These are phyloP conservation scores for Andricus curvator DNA, from an alignment of 2,888 invertebrate genomes.

Conservation along the genomic window DNA sequence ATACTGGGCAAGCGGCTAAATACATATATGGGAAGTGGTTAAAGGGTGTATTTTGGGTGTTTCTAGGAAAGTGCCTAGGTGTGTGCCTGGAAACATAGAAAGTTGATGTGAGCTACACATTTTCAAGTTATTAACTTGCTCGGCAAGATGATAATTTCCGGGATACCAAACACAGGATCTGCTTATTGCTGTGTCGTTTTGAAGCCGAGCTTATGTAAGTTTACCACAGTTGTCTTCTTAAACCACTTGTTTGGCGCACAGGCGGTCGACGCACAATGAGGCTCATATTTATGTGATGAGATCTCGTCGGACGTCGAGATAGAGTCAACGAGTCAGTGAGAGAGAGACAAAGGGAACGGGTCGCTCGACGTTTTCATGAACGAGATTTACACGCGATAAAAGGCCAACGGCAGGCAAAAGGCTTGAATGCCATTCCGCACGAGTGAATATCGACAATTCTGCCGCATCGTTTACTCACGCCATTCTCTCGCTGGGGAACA, in stretches of 20 bases:
- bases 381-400: constrained; percentile 39
- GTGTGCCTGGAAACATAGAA: too few species aligned
- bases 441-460: constrained; percentile 40
- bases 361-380: constrained; percentile 33
- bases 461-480: constrained; percentile 22
- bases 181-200: constrained; percentile 8
- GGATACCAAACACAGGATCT: background rate
- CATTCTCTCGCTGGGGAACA: constrained; percentile 8
- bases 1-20: too few species aligned
- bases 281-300: constrained; percentile 38
- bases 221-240: constrained; percentile 15
- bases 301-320: constrained; percentile 11
- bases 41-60: too few species aligned
- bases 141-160: background rate
- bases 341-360: background rate
- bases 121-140: background rate
- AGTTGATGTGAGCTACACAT: background rate
- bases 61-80: too few species aligned
- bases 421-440: constrained; percentile 30
- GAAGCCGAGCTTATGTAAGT: background rate
- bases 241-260: constrained; percentile 1
- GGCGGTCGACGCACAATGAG: constrained; percentile 19
- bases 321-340: background rate
- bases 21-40: too few species aligned
- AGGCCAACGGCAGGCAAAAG: constrained; percentile 36